Evolutionary conservation across 2,888 invertebrate species (phyloP).

Genomic region (Thecocarcelia acutangulata): DNA sequence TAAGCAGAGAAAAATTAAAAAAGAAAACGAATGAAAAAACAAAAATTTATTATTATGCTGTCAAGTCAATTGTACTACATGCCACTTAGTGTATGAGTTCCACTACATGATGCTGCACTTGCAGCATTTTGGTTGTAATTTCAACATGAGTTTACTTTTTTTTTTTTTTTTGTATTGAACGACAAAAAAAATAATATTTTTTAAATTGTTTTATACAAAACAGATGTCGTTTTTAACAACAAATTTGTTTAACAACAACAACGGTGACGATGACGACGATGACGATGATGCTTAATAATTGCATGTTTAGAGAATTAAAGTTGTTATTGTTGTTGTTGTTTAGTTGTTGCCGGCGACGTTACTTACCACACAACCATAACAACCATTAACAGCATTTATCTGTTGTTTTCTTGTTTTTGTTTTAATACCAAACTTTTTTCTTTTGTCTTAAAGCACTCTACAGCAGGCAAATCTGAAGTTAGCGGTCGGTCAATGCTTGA

Average conservation of each 20-base stretch:
- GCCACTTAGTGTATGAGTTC: conserved; percentile 36
- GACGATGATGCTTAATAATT: conserved; percentile 64
- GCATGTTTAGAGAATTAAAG: conserved; percentile 68
- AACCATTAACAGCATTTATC: conserved; percentile 52
- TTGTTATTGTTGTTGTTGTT: conserved; percentile 38
- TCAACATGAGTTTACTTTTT: conserved; percentile 42
- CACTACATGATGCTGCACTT: conserved; percentile 65
- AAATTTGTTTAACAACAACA: conserved; percentile 53
- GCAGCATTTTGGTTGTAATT: conserved; percentile 58
- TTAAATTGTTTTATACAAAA: conserved; percentile 31
- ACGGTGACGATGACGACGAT: not conserved
- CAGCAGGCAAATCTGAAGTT: no score
- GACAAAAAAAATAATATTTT: conserved; percentile 13
- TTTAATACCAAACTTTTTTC: conserved; percentile 36
- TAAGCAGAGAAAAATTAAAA: conserved; percentile 8
- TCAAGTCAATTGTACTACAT: conserved; percentile 56
- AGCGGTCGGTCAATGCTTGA: no score
- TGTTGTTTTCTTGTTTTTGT: conserved; percentile 36
- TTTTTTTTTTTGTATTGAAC: conserved; percentile 31
- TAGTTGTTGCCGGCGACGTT: conserved; percentile 45
- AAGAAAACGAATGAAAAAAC: not conserved
- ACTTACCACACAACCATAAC: conserved; percentile 66
- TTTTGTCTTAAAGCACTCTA: conserved; percentile 33
- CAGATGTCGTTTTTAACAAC: conserved; percentile 67
- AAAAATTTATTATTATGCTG: conserved; percentile 59